These are phyloP conservation scores for Pachliopta kotzebuea DNA, from an alignment of 2,888 invertebrate genomes.

Conservation along the genomic window DNA sequence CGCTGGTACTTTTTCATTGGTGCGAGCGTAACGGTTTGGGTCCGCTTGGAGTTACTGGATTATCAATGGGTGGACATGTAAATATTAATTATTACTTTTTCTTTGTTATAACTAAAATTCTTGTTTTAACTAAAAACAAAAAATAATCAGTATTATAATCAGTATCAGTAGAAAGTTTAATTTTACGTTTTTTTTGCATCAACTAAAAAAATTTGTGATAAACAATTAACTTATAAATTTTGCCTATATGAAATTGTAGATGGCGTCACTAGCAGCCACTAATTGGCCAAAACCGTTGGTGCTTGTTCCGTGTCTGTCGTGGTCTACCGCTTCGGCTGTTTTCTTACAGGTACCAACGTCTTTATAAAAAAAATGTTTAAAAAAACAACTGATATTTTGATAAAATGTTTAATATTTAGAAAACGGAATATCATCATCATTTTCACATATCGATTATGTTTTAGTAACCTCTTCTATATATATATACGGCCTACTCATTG, in stretches of 20 bases:
- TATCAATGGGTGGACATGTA: constrained; percentile 99
- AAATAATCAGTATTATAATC: too few relatives aligned
- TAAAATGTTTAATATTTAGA: too few relatives aligned
- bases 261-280: constrained; percentile 98
- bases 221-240: neutral
- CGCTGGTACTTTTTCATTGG: constrained; percentile 95
- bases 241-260: constrained; percentile 77
- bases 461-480: too few relatives aligned
- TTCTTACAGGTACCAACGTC: constrained; percentile 96
- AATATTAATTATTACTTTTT: constrained; percentile 54
- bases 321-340: constrained; percentile 97
- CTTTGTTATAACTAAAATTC: neutral
- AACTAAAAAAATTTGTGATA: too few relatives aligned
- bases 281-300: constrained; percentile 97
- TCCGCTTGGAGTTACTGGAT: constrained; percentile 95
- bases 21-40: constrained; percentile 94
- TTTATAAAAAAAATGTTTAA: too few relatives aligned
- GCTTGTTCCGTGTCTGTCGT: constrained; percentile 96
- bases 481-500: too few relatives aligned
- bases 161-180: too few relatives aligned
- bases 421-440: too few relatives aligned
- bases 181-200: too few relatives aligned
- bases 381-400: neutral
- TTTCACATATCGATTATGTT: too few relatives aligned
- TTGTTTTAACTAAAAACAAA: too few relatives aligned